Evolutionary conservation across 2,113 vertebrate species (phyloP), one percentile per base, ranked within the genome.

Genomic region (Zosterops pallidus): DNA sequence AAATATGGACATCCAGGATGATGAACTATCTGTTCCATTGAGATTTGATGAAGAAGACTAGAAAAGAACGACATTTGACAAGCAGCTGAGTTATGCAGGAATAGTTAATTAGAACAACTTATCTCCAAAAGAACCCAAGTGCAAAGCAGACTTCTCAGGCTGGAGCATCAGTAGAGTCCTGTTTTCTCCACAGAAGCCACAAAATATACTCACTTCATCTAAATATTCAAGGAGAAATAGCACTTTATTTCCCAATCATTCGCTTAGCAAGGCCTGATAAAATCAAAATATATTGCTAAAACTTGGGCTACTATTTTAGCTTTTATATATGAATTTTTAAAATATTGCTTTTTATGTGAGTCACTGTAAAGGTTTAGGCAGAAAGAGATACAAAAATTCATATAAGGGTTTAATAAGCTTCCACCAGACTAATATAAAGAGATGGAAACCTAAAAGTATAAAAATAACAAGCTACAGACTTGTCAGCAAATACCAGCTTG

Each of bases 371-470:
- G 14, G 35, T 96, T 93, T 93, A 97, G 77, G 74, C 59, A 94
- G 94, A 88, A 96, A 81, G 68, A 94, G 62, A 81, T 47, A 94
- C 75, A 95, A 77, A 85, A 95, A 96, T 91, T 94, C 96, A 97
- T 97, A 96, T 93, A 96, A 91, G 53, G 44, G 62, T 96, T 97
- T 97, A 98, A 98, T 93, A 97, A 97, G 90, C 91, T 97, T 97
- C 96, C 90, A 95, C 57, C 62, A 97, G 86, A 86, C 65, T 97
- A 94, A 95, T 95, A 88, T 95, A 96, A 96, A 89, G 77, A 97
- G 72, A 93, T 74, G 90, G 74, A 92, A 95, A 96, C 72, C 25
- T 2, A 10, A 52, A 97, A 97, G 89, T 89, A 89, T 90, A 89
- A 97, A 97, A 97, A 97, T 95, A 91, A 90, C 68, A 95, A 96